These are phyloP conservation scores for Drosophila parthenogenetica DNA, from an alignment of 2,888 invertebrate genomes.

Conservation along the genomic window DNA sequence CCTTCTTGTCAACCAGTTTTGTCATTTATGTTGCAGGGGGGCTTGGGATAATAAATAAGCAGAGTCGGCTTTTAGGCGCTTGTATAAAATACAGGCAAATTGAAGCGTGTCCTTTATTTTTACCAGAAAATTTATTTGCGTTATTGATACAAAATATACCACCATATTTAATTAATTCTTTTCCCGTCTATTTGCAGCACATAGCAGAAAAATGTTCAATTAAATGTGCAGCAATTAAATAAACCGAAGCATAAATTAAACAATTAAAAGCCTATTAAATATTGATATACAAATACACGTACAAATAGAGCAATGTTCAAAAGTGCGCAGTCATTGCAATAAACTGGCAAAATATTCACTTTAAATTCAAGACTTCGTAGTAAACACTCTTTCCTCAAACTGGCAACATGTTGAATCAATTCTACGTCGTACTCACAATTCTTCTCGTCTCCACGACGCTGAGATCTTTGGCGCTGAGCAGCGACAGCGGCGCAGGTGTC, in stretches of 20 bases:
- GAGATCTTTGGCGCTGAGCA: slow-evolving; percentile 56
- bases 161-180: slow-evolving; percentile 44
- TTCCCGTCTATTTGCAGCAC: slow-evolving; percentile 53
- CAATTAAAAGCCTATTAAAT: slow-evolving; percentile 34
- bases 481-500: slow-evolving; percentile 50
- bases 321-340: slow-evolving; percentile 44
- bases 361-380: slow-evolving; percentile 15
- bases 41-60: slow-evolving; percentile 51
- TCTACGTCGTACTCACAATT: slow-evolving; percentile 21
- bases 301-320: slow-evolving; percentile 21
- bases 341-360: slow-evolving; percentile 14
- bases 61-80: slow-evolving; percentile 44
- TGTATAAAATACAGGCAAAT: slow-evolving; percentile 45
- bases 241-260: slow-evolving; percentile 34
- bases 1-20: not conserved
- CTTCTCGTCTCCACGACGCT: slow-evolving; percentile 29
- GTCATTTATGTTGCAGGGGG: slow-evolving; percentile 1
- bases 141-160: slow-evolving; percentile 48
- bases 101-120: slow-evolving; percentile 47
- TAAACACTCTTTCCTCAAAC: not conserved
- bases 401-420: slow-evolving; percentile 43
- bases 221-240: slow-evolving; percentile 40
- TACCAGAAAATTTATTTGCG: slow-evolving; percentile 44
- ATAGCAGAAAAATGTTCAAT: slow-evolving; percentile 28
- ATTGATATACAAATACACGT: not conserved